These are phyloP conservation scores for Pitangus sulphuratus DNA, from an alignment of 2,797 vertebrate genomes.

Conservation along the genomic window DNA sequence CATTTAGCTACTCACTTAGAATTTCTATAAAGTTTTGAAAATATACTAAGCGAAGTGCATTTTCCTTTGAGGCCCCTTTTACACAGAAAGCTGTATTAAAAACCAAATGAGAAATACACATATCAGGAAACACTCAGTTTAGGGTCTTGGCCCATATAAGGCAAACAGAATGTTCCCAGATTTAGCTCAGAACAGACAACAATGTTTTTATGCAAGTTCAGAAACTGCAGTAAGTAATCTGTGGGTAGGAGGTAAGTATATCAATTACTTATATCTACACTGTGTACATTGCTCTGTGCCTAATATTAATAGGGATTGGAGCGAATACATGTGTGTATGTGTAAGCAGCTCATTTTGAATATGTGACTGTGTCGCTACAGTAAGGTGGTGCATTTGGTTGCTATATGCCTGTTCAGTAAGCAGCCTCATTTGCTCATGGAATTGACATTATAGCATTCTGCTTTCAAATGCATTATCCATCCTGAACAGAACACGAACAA, in stretches of 20 bases:
- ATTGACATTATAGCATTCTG: constrained; percentile 46
- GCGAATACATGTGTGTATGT: not conserved
- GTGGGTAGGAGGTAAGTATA: not conserved
- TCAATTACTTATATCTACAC: not conserved
- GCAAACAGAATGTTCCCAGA: not conserved
- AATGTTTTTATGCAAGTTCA: constrained; percentile 16
- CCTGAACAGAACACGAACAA: constrained; percentile 56
- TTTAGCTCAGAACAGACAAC: not conserved
- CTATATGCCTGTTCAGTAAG: constrained; percentile 15
- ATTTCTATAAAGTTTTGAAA: not conserved
- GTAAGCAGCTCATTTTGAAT: not conserved
- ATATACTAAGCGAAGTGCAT: not conserved
- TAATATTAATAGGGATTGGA: not conserved
- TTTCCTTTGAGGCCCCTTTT: not conserved
- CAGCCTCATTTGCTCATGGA: constrained; percentile 9
- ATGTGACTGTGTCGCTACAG: constrained; percentile 1
- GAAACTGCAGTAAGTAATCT: not conserved
- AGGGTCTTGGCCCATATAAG: not conserved
- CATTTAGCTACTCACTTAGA: not conserved
- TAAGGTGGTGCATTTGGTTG: not conserved
- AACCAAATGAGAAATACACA: not conserved
- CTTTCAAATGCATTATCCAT: constrained; percentile 67
- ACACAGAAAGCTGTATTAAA: not conserved
- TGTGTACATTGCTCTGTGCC: not conserved
- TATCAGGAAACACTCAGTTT: not conserved